Evolutionary conservation across 2,888 invertebrate species (phyloP), one percentile per base, ranked within the genome.

Genomic region (Drosophila atripex): DNA sequence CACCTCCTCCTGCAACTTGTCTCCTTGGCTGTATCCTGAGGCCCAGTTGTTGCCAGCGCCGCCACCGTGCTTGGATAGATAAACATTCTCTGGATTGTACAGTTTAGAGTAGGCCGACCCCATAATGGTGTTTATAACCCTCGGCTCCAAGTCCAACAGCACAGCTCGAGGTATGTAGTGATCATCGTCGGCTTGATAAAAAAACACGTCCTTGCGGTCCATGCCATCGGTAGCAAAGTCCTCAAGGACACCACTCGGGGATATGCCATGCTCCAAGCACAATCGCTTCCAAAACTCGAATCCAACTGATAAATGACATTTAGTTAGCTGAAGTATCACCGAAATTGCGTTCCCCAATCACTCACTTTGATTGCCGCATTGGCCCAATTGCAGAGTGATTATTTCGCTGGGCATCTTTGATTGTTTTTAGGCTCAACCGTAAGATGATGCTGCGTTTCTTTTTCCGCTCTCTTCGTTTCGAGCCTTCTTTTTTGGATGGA

Each of bases 21-120:
- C 98, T 16, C 98, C 98, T 92, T 99, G 96, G 58, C 96, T 95
- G 90, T 96, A 99, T 7, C 99, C 99, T 28, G 97, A 97, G 0
- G 99, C 99, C 99, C 99, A 99, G 91, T 99, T 99, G 90, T 99
- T 99, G 43, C 99, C 99, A 5, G 99, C 99, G 70, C 99, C 99
- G 58, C 99, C 99, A 18, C 99, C 99, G 91, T 98, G 97, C 92
- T 98, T 98, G 0, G 98, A 98, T 57, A 99, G 91, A 91, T 98
- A 99, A 16, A 99, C 96, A 93, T 99, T 99, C 92, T 99, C 99
- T 49, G 97, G 98, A 92, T 99, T 99, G 91, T 99, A 99, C 3
- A 99, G 93, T 95, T 98, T 97, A 12, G 97, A 96, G 92, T 99
- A 99, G 0, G 96, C 95, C 0, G 98, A 98, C 91, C 96, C 97